phyloP scores from a whole-genome alignment of 2,797 vertebrate genomes.

The Denticeps clupeoides region DNA sequence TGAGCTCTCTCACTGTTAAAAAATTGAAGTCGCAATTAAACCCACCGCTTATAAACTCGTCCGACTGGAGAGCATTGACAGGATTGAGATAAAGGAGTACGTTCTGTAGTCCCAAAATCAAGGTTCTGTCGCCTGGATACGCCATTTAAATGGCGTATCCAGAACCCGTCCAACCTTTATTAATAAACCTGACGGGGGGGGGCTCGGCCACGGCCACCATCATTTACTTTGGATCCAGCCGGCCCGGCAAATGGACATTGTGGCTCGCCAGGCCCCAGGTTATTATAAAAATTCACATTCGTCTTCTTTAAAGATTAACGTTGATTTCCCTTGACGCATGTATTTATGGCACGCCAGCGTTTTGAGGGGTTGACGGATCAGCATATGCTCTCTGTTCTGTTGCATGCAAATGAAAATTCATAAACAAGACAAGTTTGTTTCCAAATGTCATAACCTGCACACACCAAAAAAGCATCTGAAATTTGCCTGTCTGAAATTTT shows the following conservation, averaged over 20 bases:
- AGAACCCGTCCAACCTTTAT: too few relatives aligned
- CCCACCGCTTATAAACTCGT: too few relatives aligned
- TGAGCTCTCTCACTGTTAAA: too few relatives aligned
- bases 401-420: constrained; percentile 6
- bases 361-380: constrained; percentile 35
- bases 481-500: constrained; percentile 50
- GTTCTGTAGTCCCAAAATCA: too few relatives aligned
- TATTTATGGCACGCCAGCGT: constrained; percentile 27
- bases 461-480: constrained; percentile 33
- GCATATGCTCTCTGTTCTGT: constrained; percentile 29
- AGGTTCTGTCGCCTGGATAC: too few relatives aligned
- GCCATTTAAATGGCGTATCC: too few relatives aligned
- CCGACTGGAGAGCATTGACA: too few relatives aligned
- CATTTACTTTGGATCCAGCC: constrained; percentile 15
- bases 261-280: constrained; percentile 21
- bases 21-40: too few relatives aligned
- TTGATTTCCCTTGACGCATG: constrained; percentile 9
- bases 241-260: constrained; percentile 30
- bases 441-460: constrained; percentile 31
- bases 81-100: too few relatives aligned
- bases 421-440: constrained; percentile 25
- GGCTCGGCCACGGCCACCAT: constrained; percentile 23
- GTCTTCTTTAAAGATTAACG: constrained; percentile 31
- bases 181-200: too few relatives aligned
- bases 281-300: constrained; percentile 26